These are phyloP conservation scores for Diadema setosum DNA, from an alignment of 35 echinoderm and acorn worm species.

Conservation along the genomic window DNA sequence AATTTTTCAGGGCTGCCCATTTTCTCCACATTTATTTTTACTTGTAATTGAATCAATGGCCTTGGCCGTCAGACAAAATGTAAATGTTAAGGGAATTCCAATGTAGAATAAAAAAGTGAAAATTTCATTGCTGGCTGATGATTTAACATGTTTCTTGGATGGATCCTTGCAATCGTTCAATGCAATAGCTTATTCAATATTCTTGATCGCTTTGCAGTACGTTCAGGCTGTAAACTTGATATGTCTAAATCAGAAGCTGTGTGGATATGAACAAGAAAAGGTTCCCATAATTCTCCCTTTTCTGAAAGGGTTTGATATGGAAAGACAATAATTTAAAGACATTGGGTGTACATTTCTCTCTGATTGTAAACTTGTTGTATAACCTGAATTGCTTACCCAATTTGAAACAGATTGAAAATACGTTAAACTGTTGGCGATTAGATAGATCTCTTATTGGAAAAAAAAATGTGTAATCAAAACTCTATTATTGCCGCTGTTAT, in stretches of 20 bases:
- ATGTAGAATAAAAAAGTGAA: neutral
- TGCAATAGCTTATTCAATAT: neutral
- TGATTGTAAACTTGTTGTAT: neutral
- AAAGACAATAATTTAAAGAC: neutral
- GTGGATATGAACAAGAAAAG: neutral
- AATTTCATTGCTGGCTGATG: neutral
- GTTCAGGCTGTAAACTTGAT: too few relatives aligned
- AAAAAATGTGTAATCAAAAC: neutral
- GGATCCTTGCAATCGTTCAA: neutral
- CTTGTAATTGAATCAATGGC: neutral
- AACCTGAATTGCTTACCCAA: neutral
- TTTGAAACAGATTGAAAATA: neutral
- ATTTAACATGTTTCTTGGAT: neutral
- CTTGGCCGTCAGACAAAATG: neutral
- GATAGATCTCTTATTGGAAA: neutral
- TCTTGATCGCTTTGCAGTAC: too few relatives aligned
- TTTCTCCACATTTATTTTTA: neutral
- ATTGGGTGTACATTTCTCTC: neutral
- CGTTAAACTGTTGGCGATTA: neutral
- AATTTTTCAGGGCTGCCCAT: neutral
- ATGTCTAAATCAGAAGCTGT: neutral
- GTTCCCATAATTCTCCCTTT: neutral
- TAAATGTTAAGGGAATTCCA: neutral
- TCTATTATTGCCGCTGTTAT: neutral
- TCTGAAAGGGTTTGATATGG: neutral